Conservation (phyloP, 2,113 vertebrate species). For the Trichechus manatus region DNA sequence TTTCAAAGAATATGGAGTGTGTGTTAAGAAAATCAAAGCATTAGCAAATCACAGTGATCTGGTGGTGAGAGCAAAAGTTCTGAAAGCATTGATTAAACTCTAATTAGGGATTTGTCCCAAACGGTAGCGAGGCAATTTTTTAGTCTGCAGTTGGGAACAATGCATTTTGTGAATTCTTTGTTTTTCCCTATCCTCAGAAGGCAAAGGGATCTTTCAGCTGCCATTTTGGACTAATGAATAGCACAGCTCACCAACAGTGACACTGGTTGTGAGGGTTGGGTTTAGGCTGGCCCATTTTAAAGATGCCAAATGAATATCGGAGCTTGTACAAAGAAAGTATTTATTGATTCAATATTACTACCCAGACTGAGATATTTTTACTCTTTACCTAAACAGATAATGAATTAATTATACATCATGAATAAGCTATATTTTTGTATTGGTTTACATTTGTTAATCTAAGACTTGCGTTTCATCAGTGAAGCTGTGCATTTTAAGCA, state of each 20-base stretch:
- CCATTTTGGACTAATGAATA: slow-evolving; percentile 59
- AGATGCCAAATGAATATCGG: slow-evolving; percentile 52
- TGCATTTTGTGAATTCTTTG: slow-evolving; percentile 52
- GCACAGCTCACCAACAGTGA: slow-evolving; percentile 14
- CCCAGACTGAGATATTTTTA: slow-evolving; percentile 65
- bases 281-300: slow-evolving; percentile 54
- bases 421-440: slow-evolving; percentile 73
- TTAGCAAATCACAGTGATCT: slow-evolving; percentile 80
- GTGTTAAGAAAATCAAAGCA: slow-evolving; percentile 81
- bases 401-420: slow-evolving; percentile 38
- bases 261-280: not conserved
- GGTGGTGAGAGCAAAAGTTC: slow-evolving; percentile 81
- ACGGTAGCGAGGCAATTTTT: not conserved
- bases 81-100: slow-evolving; percentile 80
- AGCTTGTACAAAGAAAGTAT: slow-evolving; percentile 47
- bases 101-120: slow-evolving; percentile 43
- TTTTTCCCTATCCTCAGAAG: slow-evolving; percentile 50
- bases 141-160: slow-evolving; percentile 43
- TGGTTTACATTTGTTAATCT: slow-evolving; percentile 66
- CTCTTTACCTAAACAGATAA: slow-evolving; percentile 54
- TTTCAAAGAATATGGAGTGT: slow-evolving; percentile 82
- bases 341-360: slow-evolving; percentile 60
- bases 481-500: slow-evolving; percentile 68
- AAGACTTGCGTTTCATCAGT: slow-evolving; percentile 68
- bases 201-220: slow-evolving; percentile 50